Evolutionary conservation across 2,113 vertebrate genomes (phyloP).

Genomic region (Erinaceus europaeus): DNA sequence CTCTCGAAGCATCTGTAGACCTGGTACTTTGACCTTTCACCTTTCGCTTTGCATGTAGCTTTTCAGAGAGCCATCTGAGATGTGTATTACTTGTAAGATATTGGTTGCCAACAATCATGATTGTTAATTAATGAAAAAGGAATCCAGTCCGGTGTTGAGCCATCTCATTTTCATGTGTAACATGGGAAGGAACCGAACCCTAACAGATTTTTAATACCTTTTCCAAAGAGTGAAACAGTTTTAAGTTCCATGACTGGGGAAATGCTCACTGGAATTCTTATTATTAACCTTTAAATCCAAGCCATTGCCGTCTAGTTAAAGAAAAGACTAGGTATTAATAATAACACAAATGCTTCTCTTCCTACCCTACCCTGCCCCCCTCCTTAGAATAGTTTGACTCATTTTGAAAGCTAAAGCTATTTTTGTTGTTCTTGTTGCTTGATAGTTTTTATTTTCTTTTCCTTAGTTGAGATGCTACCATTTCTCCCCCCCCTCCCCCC

Average conservation of each 20-base stretch:
- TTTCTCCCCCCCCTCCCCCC: too few species aligned
- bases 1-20: slow-evolving; percentile 99
- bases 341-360: slow-evolving; percentile 82
- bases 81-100: slow-evolving; percentile 86
- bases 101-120: slow-evolving; percentile 81
- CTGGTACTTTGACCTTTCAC: slow-evolving; percentile 99
- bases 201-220: slow-evolving; percentile 91
- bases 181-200: slow-evolving; percentile 81
- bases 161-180: slow-evolving; percentile 86
- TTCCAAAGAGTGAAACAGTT: slow-evolving; percentile 81
- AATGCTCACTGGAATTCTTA: slow-evolving; percentile 75
- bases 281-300: slow-evolving; percentile 79
- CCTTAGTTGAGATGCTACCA: slow-evolving; percentile 86
- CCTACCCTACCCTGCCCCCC: not conserved
- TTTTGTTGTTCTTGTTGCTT: slow-evolving; percentile 78
- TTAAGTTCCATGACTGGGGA: slow-evolving; percentile 80
- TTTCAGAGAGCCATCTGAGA: slow-evolving; percentile 97
- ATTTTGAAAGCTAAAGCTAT: slow-evolving; percentile 80
- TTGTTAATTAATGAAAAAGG: slow-evolving; percentile 80
- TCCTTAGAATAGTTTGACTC: slow-evolving; percentile 75
- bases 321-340: slow-evolving; percentile 80
- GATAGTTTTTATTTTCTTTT: slow-evolving; percentile 83
- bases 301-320: slow-evolving; percentile 65
- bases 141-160: slow-evolving; percentile 81
- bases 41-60: slow-evolving; percentile 99